These are phyloP conservation scores for Lasioglossum oenotherae DNA, from an alignment of 2,888 invertebrate genomes.

Conservation along the genomic window DNA sequence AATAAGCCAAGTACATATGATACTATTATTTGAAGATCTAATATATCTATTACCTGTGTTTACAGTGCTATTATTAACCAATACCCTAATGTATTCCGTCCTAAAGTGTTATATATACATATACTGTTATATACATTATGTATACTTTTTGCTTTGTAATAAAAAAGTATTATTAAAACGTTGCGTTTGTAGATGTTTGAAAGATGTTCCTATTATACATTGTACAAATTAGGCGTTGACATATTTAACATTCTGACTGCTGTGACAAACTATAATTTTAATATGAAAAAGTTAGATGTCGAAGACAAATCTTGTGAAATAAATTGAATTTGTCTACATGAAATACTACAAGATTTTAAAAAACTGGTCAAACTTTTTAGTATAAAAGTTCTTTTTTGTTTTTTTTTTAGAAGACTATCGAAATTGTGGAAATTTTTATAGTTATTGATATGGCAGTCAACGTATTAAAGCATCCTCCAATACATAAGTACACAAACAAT, in stretches of 20 bases:
- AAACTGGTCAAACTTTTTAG: neutral
- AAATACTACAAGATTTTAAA: neutral
- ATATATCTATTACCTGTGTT: slow-evolving; percentile 65
- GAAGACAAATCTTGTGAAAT: neutral
- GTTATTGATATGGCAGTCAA: neutral
- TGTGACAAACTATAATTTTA: neutral
- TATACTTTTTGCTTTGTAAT: slow-evolving; percentile 70
- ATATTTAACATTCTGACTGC: slow-evolving; percentile 5
- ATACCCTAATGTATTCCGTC: slow-evolving; percentile 75
- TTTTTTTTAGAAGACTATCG: neutral
- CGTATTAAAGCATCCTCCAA: slow-evolving; percentile 6
- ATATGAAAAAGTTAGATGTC: too few species aligned
- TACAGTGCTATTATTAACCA: slow-evolving; percentile 58
- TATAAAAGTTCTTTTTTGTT: neutral
- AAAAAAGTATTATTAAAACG: slow-evolving; percentile 62
- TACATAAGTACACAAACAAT: slow-evolving; percentile 9
- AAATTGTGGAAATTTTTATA: neutral
- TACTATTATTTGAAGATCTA: slow-evolving; percentile 63
- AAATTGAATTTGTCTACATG: neutral
- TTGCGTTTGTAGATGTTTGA: slow-evolving; percentile 23
- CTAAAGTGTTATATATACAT: slow-evolving; percentile 67
- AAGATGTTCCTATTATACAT: slow-evolving; percentile 18
- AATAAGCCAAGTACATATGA: slow-evolving; percentile 59
- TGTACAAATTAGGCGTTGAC: slow-evolving; percentile 29
- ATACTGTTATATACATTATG: slow-evolving; percentile 63